Evolutionary conservation across 2,888 invertebrate genomes (phyloP).

Genomic region (Hypselothyrea guttata): DNA sequence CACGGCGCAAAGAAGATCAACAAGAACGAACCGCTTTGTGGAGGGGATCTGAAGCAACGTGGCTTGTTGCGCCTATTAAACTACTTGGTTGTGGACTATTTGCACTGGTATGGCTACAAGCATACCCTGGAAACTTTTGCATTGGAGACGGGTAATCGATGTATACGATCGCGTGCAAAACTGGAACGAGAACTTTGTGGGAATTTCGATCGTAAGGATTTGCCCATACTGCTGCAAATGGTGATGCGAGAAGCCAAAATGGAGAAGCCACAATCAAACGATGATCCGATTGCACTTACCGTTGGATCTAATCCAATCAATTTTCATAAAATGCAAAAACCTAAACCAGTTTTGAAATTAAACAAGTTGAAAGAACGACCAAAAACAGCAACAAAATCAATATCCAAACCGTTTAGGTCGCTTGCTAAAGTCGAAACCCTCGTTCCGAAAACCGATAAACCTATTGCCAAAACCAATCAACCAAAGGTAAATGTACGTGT

Average conservation of each 20-base stretch:
- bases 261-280: neutral
- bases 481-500: constrained; percentile 25
- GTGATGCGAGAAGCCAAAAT: constrained; percentile 23
- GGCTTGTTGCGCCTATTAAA: constrained; percentile 48
- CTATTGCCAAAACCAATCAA: neutral
- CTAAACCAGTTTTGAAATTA: no score
- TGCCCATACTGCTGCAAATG: constrained; percentile 77
- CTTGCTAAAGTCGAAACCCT: no score
- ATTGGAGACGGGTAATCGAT: constrained; percentile 73
- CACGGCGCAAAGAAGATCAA: constrained; percentile 35
- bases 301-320: neutral
- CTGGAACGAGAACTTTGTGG: constrained; percentile 64
- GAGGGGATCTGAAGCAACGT: constrained; percentile 11
- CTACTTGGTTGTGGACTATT: constrained; percentile 81
- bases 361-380: no score
- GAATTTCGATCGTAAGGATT: constrained; percentile 47
- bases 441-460: no score
- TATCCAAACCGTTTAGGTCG: no score
- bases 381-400: no score
- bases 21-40: constrained; percentile 33
- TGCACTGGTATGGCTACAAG: constrained; percentile 79
- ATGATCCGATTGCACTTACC: neutral
- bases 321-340: no score
- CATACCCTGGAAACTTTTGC: constrained; percentile 80
- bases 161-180: constrained; percentile 44